Percentiles rank a stretch among this genome's conserved stretches.
phyloP scores from a whole-genome alignment of 1,140 invertebrate genomes.

The Polypedilum pembai region DNA sequence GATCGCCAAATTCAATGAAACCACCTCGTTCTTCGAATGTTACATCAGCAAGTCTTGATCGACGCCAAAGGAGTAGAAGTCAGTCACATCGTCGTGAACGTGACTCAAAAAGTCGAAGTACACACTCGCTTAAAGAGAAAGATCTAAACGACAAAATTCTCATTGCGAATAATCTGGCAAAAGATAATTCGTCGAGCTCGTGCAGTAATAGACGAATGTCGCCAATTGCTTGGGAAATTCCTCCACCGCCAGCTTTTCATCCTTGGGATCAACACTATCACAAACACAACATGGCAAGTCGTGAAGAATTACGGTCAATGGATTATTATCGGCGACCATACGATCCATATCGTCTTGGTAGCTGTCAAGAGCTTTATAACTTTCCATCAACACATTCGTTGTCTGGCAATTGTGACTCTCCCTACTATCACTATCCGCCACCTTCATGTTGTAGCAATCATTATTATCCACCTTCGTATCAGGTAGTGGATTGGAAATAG shows the following conservation, averaged over 20 bases:
- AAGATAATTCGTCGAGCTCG: slow-evolving; percentile 1
- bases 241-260: background rate
- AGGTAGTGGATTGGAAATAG: slow-evolving; percentile 30
- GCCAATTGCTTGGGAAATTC: slow-evolving; percentile 15
- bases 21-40: background rate
- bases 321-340: slow-evolving; percentile 1
- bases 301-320: background rate
- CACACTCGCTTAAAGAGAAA: slow-evolving; percentile 46
- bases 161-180: slow-evolving; percentile 23
- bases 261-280: background rate
- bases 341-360: background rate
- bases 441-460: slow-evolving; percentile 26
- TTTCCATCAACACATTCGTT: background rate
- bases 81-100: slow-evolving; percentile 45
- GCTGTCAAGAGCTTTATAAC: slow-evolving; percentile 6
- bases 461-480: slow-evolving; percentile 1
- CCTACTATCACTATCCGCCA: background rate
- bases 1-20: background rate
- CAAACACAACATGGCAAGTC: slow-evolving; percentile 12
- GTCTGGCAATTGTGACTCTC: background rate
- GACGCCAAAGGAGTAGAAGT: slow-evolving; percentile 43
- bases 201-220: slow-evolving; percentile 20
- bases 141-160: slow-evolving; percentile 41
- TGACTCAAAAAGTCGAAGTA: slow-evolving; percentile 51
- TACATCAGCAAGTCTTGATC: slow-evolving; percentile 47